phyloP scores from a whole-genome alignment of 2,888 invertebrate genomes.

The Parnassius glacialis region DNA sequence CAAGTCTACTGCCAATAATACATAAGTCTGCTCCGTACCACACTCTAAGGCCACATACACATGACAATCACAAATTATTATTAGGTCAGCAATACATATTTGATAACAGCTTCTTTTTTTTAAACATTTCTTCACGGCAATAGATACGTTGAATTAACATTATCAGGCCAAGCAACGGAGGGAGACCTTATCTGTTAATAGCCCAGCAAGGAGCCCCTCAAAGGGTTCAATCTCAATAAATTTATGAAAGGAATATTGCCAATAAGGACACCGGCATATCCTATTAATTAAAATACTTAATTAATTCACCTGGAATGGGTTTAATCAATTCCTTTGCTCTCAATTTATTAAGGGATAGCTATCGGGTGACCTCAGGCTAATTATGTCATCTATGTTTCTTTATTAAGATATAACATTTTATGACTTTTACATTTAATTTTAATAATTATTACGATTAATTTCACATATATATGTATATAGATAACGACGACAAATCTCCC shows the following conservation, averaged over 20 bases:
- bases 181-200: constrained; percentile 63
- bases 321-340: constrained; percentile 76
- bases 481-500: too few species aligned
- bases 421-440: constrained; percentile 1
- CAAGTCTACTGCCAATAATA: too few species aligned
- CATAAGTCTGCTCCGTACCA: too few species aligned
- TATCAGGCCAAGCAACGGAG: constrained; percentile 45
- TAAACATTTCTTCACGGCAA: constrained; percentile 25
- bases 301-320: constrained; percentile 80
- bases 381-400: constrained; percentile 34
- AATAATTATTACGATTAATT: background rate
- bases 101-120: constrained; percentile 19
- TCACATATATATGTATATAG: too few species aligned
- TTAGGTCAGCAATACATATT: constrained; percentile 4
- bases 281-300: constrained; percentile 81
- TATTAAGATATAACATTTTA: constrained; percentile 24
- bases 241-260: constrained; percentile 81
- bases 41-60: background rate
- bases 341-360: constrained; percentile 72
- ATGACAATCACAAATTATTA: background rate
- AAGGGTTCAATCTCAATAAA: constrained; percentile 78
- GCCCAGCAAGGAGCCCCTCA: constrained; percentile 55
- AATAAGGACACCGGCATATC: constrained; percentile 77
- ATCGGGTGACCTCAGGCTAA: constrained; percentile 49
- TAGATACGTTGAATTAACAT: constrained; percentile 44